phyloP scores from a whole-genome alignment of 1,140 invertebrate genomes.

The Drosophila arizonae region DNA sequence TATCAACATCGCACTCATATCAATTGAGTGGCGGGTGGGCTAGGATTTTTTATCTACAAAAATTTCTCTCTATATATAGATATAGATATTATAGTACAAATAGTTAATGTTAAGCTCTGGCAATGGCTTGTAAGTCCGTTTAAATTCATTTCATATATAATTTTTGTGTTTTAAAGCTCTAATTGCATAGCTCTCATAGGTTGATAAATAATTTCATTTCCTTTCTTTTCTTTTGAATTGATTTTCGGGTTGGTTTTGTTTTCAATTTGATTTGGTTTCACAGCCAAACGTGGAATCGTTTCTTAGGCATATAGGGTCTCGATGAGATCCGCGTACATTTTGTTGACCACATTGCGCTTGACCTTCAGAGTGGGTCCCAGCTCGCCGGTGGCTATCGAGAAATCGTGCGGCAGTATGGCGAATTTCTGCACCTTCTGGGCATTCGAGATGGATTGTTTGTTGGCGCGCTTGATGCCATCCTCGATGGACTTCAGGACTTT shows the following conservation, averaged over 20 bases:
- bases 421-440: conserved; percentile 96
- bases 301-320: conserved; percentile 85
- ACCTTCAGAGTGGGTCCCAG: conserved; percentile 95
- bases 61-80: conserved; percentile 19
- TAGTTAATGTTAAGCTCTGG: conserved; percentile 55
- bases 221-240: neutral
- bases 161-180: conserved; percentile 56
- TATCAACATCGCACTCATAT: conserved; percentile 30
- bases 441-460: conserved; percentile 91
- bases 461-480: conserved; percentile 90
- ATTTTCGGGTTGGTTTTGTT: neutral
- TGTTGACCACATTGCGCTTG: conserved; percentile 88
- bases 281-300: neutral
- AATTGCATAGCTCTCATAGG: conserved; percentile 41
- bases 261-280: neutral
- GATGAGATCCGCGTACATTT: conserved; percentile 88
- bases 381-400: conserved; percentile 94
- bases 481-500: conserved; percentile 89
- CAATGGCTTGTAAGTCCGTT: conserved; percentile 65
- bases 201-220: neutral
- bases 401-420: conserved; percentile 92
- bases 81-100: conserved; percentile 39
- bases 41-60: conserved; percentile 5
- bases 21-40: conserved; percentile 33
- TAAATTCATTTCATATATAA: conserved; percentile 67